These are phyloP conservation scores for Chrysocyon brachyurus DNA, from an alignment of 2,797 vertebrate genomes.

Conservation along the genomic window DNA sequence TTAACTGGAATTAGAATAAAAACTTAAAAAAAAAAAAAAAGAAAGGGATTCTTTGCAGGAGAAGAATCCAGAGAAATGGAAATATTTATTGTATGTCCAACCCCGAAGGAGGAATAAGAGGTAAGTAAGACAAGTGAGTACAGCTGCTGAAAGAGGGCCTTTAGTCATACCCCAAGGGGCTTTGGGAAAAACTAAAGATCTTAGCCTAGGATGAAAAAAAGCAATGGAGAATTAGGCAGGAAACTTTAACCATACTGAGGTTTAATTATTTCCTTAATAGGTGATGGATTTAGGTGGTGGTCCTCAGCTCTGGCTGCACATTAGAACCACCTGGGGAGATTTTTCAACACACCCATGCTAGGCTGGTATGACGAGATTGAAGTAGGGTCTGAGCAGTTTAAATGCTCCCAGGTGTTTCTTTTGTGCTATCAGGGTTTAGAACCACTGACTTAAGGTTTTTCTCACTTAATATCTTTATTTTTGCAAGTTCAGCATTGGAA, in stretches of 20 bases:
- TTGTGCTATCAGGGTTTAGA: conserved; percentile 23
- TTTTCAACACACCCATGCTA: background rate
- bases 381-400: background rate
- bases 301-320: background rate
- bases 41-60: conserved; percentile 41
- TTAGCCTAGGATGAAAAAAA: background rate
- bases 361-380: background rate
- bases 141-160: background rate
- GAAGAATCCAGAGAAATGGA: conserved; percentile 18
- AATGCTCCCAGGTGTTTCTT: background rate
- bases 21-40: background rate
- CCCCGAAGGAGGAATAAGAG: background rate
- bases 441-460: conserved; percentile 63
- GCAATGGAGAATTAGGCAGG: background rate
- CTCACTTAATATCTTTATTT: conserved; percentile 63
- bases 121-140: background rate
- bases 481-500: conserved; percentile 66
- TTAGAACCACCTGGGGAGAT: background rate
- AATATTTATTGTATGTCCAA: background rate
- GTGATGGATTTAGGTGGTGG: background rate
- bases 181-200: background rate
- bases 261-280: background rate
- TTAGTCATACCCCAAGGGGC: background rate
- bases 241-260: background rate
- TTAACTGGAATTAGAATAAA: background rate